A percentile compares a stretch with the other conserved stretches of the same genome.
Conservation (phyloP, 2,113 vertebrate species). For the Gracilinanus agilis region DNA sequence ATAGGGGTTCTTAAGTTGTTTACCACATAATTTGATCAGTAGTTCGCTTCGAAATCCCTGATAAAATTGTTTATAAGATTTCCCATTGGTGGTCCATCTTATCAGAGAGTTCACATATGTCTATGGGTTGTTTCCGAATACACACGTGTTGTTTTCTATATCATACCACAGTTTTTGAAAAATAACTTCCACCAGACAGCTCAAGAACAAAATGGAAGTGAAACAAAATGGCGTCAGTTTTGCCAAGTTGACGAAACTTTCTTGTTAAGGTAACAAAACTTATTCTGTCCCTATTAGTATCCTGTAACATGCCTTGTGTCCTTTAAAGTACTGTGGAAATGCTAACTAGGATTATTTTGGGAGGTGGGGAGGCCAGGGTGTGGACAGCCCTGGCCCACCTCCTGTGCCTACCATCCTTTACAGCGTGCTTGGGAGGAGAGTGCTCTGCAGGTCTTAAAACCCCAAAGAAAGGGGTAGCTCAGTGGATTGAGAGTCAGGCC, state of each 20-base stretch:
- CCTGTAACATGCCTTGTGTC: not conserved
- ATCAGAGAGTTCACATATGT: not conserved
- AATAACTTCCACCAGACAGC: not conserved
- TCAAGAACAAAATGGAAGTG: not conserved
- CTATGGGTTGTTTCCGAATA: not conserved
- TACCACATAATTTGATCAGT: not conserved
- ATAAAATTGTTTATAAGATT: not conserved
- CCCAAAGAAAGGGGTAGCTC: not conserved
- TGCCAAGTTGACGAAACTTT: not conserved
- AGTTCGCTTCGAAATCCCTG: not conserved
- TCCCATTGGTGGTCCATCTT: not conserved
- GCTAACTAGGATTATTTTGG: not conserved
- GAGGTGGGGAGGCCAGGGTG: not conserved
- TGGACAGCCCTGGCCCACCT: not conserved
- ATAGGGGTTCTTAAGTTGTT: not conserved
- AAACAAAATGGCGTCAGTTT: not conserved
- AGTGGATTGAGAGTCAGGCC: too few species aligned
- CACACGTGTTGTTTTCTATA: not conserved
- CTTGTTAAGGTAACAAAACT: not conserved
- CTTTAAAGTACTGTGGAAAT: not conserved
- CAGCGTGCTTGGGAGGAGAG: not conserved
- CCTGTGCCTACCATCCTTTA: not conserved
- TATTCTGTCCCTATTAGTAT: not conserved
- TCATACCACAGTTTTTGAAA: not conserved
- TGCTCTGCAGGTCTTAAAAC: not conserved